Percentiles rank a stretch among this genome's conserved stretches.
phyloP scores from a whole-genome alignment of 1,140 invertebrate species.

The Drosophila parabipectinata region DNA sequence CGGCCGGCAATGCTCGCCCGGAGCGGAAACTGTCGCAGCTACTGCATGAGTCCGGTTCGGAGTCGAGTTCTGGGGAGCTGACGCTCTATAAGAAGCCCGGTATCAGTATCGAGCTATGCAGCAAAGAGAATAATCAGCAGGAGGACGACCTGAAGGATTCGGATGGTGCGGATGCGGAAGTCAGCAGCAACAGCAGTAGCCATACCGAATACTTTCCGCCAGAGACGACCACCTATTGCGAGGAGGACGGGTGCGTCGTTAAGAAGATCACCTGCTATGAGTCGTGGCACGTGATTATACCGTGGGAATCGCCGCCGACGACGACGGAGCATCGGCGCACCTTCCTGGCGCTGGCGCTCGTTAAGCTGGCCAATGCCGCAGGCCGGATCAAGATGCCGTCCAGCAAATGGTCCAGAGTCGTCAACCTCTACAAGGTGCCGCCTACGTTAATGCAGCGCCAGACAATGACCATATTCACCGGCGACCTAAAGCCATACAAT shows the following conservation, averaged over 20 bases:
- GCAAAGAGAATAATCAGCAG: constrained; percentile 28
- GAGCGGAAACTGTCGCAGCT: constrained; percentile 55
- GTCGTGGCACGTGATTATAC: constrained; percentile 82
- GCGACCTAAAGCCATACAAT: constrained; percentile 72
- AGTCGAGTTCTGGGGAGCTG: constrained; percentile 28
- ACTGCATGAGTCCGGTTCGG: constrained; percentile 33
- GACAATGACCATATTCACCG: constrained; percentile 67
- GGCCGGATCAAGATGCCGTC: constrained; percentile 63
- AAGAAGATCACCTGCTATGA: constrained; percentile 84
- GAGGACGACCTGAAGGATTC: constrained; percentile 9
- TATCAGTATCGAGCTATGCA: constrained; percentile 16
- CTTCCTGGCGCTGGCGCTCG: constrained; percentile 69
- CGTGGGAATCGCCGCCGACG: constrained; percentile 29
- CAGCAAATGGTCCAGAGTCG: constrained; percentile 56
- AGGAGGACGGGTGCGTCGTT: constrained; percentile 78
- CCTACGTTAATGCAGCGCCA: constrained; percentile 53
- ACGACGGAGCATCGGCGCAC: constrained; percentile 56
- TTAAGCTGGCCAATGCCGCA: constrained; percentile 73
- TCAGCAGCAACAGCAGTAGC: constrained; percentile 12
- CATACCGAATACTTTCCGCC: constrained; percentile 60
- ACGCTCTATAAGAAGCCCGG: constrained; percentile 63
- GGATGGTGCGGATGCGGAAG: not conserved
- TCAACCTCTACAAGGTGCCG: constrained; percentile 76
- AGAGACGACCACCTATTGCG: constrained; percentile 71
- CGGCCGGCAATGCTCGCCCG: constrained; percentile 4